These are phyloP conservation scores for Blomia tropicalis DNA, from an alignment of 2,888 invertebrate genomes.

Conservation along the genomic window DNA sequence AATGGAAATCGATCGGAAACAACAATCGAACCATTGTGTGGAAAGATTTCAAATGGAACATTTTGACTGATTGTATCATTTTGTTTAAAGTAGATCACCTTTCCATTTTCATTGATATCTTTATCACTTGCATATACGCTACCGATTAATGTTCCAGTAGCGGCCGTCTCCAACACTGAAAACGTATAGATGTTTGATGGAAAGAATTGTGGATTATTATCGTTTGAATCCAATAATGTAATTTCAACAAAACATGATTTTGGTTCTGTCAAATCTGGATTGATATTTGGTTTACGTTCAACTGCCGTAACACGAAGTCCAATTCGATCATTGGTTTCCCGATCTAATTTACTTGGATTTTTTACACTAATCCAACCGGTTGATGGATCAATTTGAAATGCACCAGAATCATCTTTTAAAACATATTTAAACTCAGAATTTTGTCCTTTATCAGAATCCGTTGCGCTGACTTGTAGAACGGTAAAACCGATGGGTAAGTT, in stretches of 20 bases:
- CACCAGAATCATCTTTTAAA: constrained; percentile 53
- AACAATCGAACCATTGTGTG: constrained; percentile 32
- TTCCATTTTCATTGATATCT: constrained; percentile 58
- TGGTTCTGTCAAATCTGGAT: constrained; percentile 38
- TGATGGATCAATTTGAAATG: constrained; percentile 59
- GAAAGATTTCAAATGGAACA: constrained; percentile 32
- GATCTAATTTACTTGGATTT: constrained; percentile 54
- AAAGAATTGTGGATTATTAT: constrained; percentile 71
- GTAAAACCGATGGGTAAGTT: constrained; percentile 68
- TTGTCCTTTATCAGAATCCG: constrained; percentile 44
- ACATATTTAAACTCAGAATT: constrained; percentile 68
- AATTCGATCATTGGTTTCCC: constrained; percentile 56
- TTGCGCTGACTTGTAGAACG: constrained; percentile 46
- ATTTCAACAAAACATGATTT: constrained; percentile 51
- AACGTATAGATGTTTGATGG: constrained; percentile 69
- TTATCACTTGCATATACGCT: constrained; percentile 61
- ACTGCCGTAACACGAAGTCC: constrained; percentile 51
- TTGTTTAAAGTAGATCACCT: constrained; percentile 56
- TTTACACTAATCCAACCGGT: constrained; percentile 72
- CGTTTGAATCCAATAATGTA: constrained; percentile 52
- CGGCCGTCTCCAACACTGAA: constrained; percentile 49
- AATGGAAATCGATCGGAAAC: constrained; percentile 35
- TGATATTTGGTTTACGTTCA: constrained; percentile 52
- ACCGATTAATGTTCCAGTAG: constrained; percentile 55
- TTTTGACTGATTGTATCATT: constrained; percentile 32